phyloP scores from a whole-genome alignment of 2,113 vertebrate genomes.

The Pyxicephalus adspersus region DNA sequence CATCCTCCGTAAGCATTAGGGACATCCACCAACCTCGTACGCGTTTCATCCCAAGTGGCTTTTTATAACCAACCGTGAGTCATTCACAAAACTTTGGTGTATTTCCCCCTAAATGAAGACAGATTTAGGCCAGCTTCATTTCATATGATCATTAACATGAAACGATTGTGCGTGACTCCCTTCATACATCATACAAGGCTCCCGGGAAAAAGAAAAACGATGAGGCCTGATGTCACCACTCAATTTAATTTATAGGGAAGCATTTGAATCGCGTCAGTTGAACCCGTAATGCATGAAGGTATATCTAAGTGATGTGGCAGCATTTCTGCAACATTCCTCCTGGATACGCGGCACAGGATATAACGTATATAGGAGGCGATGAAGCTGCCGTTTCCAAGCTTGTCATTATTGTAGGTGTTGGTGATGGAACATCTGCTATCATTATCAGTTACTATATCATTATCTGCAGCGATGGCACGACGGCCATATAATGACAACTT shows the following conservation, averaged over 20 bases:
- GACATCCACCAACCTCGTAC: too few relatives aligned
- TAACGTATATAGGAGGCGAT: constrained; percentile 13
- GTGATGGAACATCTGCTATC: constrained; percentile 11
- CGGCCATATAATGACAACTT: not conserved
- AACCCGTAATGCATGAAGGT: constrained; percentile 33
- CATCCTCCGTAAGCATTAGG: too few relatives aligned
- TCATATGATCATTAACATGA: constrained; percentile 8
- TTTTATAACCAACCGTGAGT: constrained; percentile 8
- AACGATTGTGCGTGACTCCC: not conserved
- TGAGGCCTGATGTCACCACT: constrained; percentile 14
- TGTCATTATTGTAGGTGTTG: not conserved
- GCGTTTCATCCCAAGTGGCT: too few relatives aligned
- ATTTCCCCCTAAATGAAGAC: constrained; percentile 1
- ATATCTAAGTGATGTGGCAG: not conserved
- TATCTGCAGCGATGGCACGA: not conserved
- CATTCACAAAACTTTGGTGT: not conserved
- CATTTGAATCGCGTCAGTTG: constrained; percentile 1
- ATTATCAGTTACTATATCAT: not conserved
- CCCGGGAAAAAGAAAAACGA: not conserved
- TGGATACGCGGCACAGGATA: not conserved
- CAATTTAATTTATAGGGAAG: constrained; percentile 23
- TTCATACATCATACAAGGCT: not conserved
- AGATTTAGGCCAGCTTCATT: constrained; percentile 16
- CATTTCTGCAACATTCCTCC: not conserved
- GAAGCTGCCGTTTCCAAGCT: constrained; percentile 1